Evolutionary conservation across 2,113 vertebrate genomes (phyloP), one percentile per base, ranked within the genome.

Genomic region (Xenopus tropicalis): DNA sequence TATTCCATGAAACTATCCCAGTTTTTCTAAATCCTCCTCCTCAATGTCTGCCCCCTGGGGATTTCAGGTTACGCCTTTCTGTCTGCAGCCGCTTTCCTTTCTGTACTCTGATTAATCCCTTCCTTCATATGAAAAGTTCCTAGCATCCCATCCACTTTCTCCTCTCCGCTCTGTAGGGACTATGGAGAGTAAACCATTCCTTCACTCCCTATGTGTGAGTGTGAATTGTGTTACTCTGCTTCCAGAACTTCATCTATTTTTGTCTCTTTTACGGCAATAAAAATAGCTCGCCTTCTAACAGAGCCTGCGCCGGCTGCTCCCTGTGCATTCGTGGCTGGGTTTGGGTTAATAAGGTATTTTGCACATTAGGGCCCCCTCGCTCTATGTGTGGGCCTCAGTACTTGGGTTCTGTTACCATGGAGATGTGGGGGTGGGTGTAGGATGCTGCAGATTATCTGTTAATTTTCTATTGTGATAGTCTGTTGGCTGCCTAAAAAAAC

Each of bases 331-430:
- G 44, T 61, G 58, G 46, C 19, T 42, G 10, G 42, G 44, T 56
- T 76, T 42, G 73, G 66, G 58, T 76, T 69, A 76, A 69, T 69
- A 69, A 62, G 57, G 22, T 69, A 61, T 62, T 54, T 22, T 69
- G 46, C 66, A 74, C 65, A 61, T 68, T 68, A 61, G 56, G 57
- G 29, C 72, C 72, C 72, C 57, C 56, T 61, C 65, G 54, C 44
- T 42, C 23, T 43, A 61, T 74, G 71, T 74, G 23, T 68, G 72
- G 63, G 71, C 58, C 37, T 68, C 20, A 9, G 23, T 56, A 44
- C 66, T 42, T 63, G 59, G 73, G 73, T 75, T 56, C 66, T 51
- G 72, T 76, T 76, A 76, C 73, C 73, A 76, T 76, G 66, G 66
- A 42, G 20, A 76, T 76, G 73, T 69, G 66, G 61, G 73, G 66